Evolutionary conservation across 2,113 vertebrate species (phyloP), one percentile per base, ranked within the genome.

Genomic region (Climacteris rufus): DNA sequence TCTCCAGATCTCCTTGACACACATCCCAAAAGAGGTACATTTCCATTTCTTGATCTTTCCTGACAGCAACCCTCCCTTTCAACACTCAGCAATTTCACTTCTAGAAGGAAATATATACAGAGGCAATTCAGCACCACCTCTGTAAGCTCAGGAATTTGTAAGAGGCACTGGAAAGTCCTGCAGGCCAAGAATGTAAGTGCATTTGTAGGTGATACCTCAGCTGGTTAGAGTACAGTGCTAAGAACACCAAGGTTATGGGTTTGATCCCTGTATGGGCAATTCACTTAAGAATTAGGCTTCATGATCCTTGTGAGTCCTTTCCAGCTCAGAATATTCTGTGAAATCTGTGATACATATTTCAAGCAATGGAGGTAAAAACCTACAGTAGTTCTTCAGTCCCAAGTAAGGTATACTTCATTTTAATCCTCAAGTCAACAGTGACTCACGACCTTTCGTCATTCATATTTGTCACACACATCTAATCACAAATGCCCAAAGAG

Each of bases 41-140:
- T 95, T 90, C 59, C 30, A 82, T 83, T 95, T 93, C 72, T 87
- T 90, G 31, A 59, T 93, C 54, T 94, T 94, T 93, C 33, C 19
- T 91, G 65, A 90, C 42, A 87, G 54, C 42, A 94, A 27, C 31
- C 24, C 42, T 76, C 49, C 61, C 47, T 88, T 89, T 74, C 75
- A 61, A 93, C 44, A 70, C 53, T 89, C 79, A 77, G 28, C 56
- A 76, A 72, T 83, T 89, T 84, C 4, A 82, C 76, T 87, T 80
- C 79, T 75, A 17, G 49, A 90, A 82, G 88, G 52, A 93, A 90
- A 82, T 27, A 57, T 76, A 74, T 63, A 85, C 31, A 50, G 40
- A 30, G 49, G 39, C 37, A 86, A 93, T 59, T 70, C 84, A 88
- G n/a, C 80, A 88, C 37, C 63, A 44, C 52, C 35, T 92, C 87